Conservation (phyloP, 2,797 vertebrate species). For the Varecia variegata region DNA sequence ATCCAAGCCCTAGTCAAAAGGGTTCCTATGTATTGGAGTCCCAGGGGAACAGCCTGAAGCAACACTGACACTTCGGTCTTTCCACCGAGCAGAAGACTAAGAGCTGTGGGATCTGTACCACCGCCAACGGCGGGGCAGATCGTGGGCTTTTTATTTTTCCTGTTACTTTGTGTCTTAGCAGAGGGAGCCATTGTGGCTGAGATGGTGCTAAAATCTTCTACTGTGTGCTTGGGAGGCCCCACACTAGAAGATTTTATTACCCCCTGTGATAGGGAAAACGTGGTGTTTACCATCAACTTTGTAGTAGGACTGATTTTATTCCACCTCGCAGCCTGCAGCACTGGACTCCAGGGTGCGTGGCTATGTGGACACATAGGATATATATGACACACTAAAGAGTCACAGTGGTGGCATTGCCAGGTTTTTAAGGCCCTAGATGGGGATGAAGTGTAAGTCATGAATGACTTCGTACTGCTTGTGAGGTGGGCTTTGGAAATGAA, state of each 20-base stretch:
- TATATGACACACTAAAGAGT: not conserved
- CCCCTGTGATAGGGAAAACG: not conserved
- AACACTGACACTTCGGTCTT: not conserved
- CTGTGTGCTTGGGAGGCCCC: not conserved
- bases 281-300: not conserved
- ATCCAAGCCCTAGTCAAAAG: not conserved
- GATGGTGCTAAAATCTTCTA: not conserved
- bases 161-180: not conserved
- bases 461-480: not conserved
- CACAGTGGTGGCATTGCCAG: not conserved
- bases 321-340: not conserved
- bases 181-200: not conserved
- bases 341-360: not conserved
- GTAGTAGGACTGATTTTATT: not conserved
- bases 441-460: not conserved
- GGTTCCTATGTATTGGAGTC: not conserved
- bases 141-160: not conserved
- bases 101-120: not conserved
- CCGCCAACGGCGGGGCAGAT: not conserved
- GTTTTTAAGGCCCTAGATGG: not conserved
- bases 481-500: not conserved
- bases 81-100: not conserved
- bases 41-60: not conserved
- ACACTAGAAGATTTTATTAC: not conserved
- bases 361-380: not conserved